Percentiles rank a stretch among this genome's conserved stretches.
phyloP scores from a whole-genome alignment of 2,797 vertebrate species.

The Parambassis ranga region DNA sequence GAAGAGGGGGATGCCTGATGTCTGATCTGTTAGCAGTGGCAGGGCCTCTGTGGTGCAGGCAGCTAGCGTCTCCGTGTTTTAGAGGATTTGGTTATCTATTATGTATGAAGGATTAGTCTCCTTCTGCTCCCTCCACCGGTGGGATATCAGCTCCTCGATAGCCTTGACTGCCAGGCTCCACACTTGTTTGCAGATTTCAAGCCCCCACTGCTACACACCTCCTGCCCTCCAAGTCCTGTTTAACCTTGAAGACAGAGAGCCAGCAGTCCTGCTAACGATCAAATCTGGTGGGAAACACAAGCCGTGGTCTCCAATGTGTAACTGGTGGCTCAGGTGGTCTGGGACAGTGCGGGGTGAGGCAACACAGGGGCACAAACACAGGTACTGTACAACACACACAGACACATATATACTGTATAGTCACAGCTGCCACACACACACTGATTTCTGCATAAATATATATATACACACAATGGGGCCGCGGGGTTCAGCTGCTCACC shows the following conservation, averaged over 20 bases:
- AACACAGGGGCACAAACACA: conserved; percentile 12
- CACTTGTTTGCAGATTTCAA: conserved; percentile 68
- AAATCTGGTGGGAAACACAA: conserved; percentile 46
- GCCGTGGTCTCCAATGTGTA: conserved; percentile 47
- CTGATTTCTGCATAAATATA: conserved; percentile 26
- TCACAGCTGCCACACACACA: conserved; percentile 32
- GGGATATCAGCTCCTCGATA: conserved; percentile 69
- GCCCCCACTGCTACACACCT: conserved; percentile 10
- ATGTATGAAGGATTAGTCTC: conserved; percentile 83
- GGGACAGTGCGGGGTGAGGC: conserved; percentile 46
- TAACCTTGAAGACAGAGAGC: conserved; percentile 71
- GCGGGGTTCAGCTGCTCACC: conserved; percentile 65
- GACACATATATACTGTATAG: conserved; percentile 26
- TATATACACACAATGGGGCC: conserved; percentile 33
- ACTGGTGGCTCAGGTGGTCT: conserved; percentile 59
- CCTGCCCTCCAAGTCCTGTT: conserved; percentile 59
- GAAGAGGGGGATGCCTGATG: conserved; percentile 54
- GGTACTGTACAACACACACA: background rate
- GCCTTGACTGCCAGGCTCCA: conserved; percentile 70
- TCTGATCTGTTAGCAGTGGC: conserved; percentile 73
- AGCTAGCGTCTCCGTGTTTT: conserved; percentile 75
- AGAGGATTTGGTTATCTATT: conserved; percentile 83
- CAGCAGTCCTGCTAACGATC: conserved; percentile 62
- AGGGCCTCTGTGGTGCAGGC: conserved; percentile 65
- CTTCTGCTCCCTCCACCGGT: conserved; percentile 59